A percentile compares a stretch with the other conserved stretches of the same genome.
Conservation (phyloP, 2,888 invertebrate genomes). For the Apamea crenata region DNA sequence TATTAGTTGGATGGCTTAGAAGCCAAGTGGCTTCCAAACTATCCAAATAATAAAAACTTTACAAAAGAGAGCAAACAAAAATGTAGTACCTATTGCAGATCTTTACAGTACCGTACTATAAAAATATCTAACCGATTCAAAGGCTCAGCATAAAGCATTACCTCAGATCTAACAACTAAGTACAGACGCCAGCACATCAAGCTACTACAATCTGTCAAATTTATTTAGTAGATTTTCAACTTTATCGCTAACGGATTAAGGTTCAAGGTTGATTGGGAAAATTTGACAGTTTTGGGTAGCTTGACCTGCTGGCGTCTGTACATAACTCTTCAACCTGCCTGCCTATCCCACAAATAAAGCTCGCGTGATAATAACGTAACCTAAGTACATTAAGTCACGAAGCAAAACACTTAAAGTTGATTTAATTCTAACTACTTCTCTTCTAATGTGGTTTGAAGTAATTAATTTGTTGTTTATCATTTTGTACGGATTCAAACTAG, state of each 20-base stretch:
- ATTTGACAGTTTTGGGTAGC: too few relatives aligned
- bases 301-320: too few relatives aligned
- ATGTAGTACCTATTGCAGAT: too few relatives aligned
- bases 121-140: not conserved
- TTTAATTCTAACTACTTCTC: conserved; percentile 65
- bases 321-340: not conserved
- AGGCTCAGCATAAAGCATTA: not conserved
- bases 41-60: too few relatives aligned
- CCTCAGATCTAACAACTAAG: not conserved
- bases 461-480: conserved; percentile 62
- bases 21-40: too few relatives aligned
- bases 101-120: not conserved
- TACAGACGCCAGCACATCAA: too few relatives aligned
- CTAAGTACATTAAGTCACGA: conserved; percentile 45
- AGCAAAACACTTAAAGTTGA: conserved; percentile 47
- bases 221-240: too few relatives aligned
- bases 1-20: too few relatives aligned
- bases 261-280: too few relatives aligned
- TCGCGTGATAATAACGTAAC: conserved; percentile 37
- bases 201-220: too few relatives aligned
- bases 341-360: conserved; percentile 28
- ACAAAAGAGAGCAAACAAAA: too few relatives aligned
- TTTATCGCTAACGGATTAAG: too few relatives aligned
- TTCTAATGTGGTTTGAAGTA: conserved; percentile 49
- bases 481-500: conserved; percentile 39